Evolutionary conservation across 2,888 invertebrate genomes (phyloP).

Genomic region (Sphaeridia pumilis): DNA sequence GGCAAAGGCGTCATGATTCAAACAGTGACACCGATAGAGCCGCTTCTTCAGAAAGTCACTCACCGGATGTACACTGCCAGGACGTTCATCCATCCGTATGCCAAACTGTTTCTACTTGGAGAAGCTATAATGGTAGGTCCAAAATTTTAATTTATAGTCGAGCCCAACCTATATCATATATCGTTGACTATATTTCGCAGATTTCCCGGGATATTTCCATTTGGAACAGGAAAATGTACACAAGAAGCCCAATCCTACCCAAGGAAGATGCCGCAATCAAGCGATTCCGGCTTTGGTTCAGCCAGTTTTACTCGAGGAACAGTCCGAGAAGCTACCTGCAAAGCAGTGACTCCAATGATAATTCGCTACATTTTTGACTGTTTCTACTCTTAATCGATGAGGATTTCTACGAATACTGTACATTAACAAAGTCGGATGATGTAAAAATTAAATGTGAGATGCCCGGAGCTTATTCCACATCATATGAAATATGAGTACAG

Average conservation of each 20-base stretch:
- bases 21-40: constrained; percentile 25
- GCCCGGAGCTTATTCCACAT: no score
- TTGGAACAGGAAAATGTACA: constrained; percentile 75
- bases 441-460: no score
- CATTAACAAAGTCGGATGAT: no score
- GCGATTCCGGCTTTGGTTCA: constrained; percentile 67
- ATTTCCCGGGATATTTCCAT: constrained; percentile 71
- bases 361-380: constrained; percentile 20
- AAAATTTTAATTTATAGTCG: neutral
- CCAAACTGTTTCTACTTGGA: constrained; percentile 52
- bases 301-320: constrained; percentile 68
- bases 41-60: constrained; percentile 51
- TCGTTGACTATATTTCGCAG: constrained; percentile 43
- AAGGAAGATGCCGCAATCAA: constrained; percentile 60
- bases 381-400: no score
- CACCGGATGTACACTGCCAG: constrained; percentile 62
- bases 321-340: constrained; percentile 43
- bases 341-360: constrained; percentile 20
- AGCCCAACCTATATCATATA: neutral
- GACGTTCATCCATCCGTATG: constrained; percentile 49
- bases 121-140: constrained; percentile 55
- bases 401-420: no score
- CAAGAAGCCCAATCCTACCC: constrained; percentile 57
- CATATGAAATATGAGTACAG: no score
- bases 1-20: constrained; percentile 23